A percentile compares a stretch with the other conserved stretches of the same genome.
Evolutionary conservation across 2,888 invertebrate species (phyloP).

Genomic region (Agrochola litura): DNA sequence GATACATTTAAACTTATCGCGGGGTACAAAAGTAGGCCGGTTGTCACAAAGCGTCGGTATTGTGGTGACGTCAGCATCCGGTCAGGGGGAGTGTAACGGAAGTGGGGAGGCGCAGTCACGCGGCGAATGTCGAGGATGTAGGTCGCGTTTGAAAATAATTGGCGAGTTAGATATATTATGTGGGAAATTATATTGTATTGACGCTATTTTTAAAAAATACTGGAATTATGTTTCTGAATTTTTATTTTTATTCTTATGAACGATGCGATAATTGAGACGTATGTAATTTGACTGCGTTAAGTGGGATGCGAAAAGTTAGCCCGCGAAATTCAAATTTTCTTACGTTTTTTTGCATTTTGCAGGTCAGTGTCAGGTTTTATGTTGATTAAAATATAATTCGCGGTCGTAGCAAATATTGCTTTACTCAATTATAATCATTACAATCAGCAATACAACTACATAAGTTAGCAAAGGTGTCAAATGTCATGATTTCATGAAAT

Average conservation of each 20-base stretch:
- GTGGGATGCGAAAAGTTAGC: too few species aligned
- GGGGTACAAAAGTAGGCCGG: constrained; percentile 69
- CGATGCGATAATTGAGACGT: too few species aligned
- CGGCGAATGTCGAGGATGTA: constrained; percentile 67
- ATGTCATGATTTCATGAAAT: too few species aligned
- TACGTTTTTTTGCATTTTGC: too few species aligned
- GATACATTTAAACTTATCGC: constrained; percentile 63
- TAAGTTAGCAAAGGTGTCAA: too few species aligned
- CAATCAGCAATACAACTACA: too few species aligned
- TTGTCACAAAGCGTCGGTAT: constrained; percentile 65
- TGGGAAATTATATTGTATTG: not conserved
- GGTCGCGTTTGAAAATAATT: constrained; percentile 68
- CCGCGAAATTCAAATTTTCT: too few species aligned
- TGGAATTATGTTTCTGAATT: not conserved
- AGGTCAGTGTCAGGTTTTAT: too few species aligned
- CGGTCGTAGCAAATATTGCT: too few species aligned
- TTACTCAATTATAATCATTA: too few species aligned
- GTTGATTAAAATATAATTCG: not conserved
- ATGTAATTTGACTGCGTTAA: not conserved
- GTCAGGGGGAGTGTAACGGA: constrained; percentile 58
- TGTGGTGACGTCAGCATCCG: constrained; percentile 68
- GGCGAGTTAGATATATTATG: constrained; percentile 9
- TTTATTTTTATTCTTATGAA: not conserved
- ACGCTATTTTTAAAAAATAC: not conserved
- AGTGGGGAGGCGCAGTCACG: constrained; percentile 67